phyloP scores from a whole-genome alignment of 2,113 vertebrate genomes.

The Hemibagrus wyckioides region DNA sequence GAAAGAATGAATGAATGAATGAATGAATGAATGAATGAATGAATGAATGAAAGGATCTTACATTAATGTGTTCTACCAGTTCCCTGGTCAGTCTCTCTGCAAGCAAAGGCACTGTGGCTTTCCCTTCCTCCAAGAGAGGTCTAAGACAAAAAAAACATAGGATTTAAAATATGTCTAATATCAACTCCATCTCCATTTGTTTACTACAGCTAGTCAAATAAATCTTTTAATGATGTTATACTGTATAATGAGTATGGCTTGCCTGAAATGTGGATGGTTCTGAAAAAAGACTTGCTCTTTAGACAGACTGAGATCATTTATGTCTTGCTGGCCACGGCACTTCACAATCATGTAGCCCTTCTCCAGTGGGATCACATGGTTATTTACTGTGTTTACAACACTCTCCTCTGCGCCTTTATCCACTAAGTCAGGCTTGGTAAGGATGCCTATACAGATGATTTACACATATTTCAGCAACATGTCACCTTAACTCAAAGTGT shows the following conservation, averaged over 20 bases:
- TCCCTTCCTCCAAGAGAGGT: constrained; percentile 43
- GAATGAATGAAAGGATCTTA: neutral
- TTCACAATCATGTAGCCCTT: constrained; percentile 83
- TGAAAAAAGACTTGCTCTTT: constrained; percentile 73
- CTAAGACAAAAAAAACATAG: neutral
- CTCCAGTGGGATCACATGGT: constrained; percentile 67
- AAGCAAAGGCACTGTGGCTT: constrained; percentile 51
- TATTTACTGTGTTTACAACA: constrained; percentile 63
- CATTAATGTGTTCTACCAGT: constrained; percentile 51
- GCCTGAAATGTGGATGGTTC: constrained; percentile 70
- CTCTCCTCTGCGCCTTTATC: constrained; percentile 72
- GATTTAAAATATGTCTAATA: neutral
- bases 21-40: neutral
- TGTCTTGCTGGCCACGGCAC: constrained; percentile 75
- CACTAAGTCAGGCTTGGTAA: constrained; percentile 81
- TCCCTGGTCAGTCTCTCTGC: constrained; percentile 54
- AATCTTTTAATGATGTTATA: neutral
- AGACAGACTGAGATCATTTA: constrained; percentile 60
- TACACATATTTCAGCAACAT: neutral
- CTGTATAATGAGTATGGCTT: neutral
- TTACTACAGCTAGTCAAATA: neutral
- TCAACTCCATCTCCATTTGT: neutral
- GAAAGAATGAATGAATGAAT: neutral
- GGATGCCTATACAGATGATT: constrained; percentile 67
- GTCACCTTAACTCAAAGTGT: neutral